phyloP scores from a whole-genome alignment of 2,797 vertebrate genomes.

The Sparidentex hasta region DNA sequence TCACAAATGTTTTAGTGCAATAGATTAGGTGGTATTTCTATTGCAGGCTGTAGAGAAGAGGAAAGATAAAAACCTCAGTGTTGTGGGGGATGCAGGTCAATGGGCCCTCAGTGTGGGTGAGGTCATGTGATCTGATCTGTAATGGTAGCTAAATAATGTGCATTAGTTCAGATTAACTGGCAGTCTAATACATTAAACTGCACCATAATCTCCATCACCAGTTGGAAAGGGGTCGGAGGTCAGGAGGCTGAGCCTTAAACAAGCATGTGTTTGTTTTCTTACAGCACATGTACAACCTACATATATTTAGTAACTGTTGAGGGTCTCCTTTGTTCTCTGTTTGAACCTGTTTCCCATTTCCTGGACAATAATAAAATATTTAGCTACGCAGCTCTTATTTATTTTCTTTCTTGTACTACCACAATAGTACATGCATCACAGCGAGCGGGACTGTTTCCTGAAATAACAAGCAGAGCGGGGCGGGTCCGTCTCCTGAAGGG shows the following conservation, averaged over 20 bases:
- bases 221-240: slow-evolving; percentile 46
- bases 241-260: slow-evolving; percentile 62
- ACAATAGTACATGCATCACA: slow-evolving; percentile 49
- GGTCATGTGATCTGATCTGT: slow-evolving; percentile 33
- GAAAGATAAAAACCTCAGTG: background rate
- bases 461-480: slow-evolving; percentile 71
- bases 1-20: background rate
- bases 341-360: slow-evolving; percentile 67
- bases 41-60: background rate
- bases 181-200: slow-evolving; percentile 60
- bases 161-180: slow-evolving; percentile 74
- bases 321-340: slow-evolving; percentile 65
- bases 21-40: background rate
- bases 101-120: background rate
- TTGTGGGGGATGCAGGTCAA: slow-evolving; percentile 29
- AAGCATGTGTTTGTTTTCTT: slow-evolving; percentile 66
- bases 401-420: slow-evolving; percentile 60
- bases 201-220: slow-evolving; percentile 63
- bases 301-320: slow-evolving; percentile 53
- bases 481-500: slow-evolving; percentile 50
- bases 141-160: slow-evolving; percentile 65
- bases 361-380: slow-evolving; percentile 53
- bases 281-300: slow-evolving; percentile 20
- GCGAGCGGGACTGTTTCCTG: slow-evolving; percentile 55
- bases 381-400: slow-evolving; percentile 55